Evolutionary conservation across 2,888 invertebrate species (phyloP).

Genomic region (Tachina grossa): DNA sequence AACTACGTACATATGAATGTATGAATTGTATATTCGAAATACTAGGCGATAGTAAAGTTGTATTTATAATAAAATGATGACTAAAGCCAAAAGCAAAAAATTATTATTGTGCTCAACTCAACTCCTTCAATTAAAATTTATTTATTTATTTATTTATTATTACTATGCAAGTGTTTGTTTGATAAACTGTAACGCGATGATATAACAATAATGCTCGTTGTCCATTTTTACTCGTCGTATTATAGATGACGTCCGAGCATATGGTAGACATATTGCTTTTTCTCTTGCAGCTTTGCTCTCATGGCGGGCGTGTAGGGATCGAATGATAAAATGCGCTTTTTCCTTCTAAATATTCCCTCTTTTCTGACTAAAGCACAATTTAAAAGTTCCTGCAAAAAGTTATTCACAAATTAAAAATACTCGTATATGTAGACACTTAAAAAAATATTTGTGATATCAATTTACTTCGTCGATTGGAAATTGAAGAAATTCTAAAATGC

Average conservation of each 20-base stretch:
- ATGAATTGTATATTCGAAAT: constrained; percentile 71
- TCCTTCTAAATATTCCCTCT: constrained; percentile 89
- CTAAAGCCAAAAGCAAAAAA: constrained; percentile 54
- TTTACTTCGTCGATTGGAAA: constrained; percentile 84
- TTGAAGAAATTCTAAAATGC: constrained; percentile 86
- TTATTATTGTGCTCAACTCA: constrained; percentile 61
- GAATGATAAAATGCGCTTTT: constrained; percentile 86
- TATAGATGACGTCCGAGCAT: constrained; percentile 75
- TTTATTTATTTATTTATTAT: background rate
- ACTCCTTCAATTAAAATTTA: constrained; percentile 29
- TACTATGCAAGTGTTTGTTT: constrained; percentile 4
- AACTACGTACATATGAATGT: constrained; percentile 33
- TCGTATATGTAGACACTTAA: background rate
- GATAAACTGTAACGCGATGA: background rate
- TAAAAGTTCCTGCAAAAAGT: constrained; percentile 83
- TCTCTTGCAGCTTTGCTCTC: constrained; percentile 83
- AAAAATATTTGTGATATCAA: background rate
- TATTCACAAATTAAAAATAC: background rate
- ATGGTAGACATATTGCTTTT: constrained; percentile 84
- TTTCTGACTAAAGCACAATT: constrained; percentile 85
- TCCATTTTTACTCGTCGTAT: constrained; percentile 50
- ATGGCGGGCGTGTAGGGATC: constrained; percentile 88
- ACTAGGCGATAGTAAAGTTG: constrained; percentile 73
- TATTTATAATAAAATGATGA: constrained; percentile 46
- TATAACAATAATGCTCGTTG: background rate